These are phyloP conservation scores for Aradophagus sp. DNA, from an alignment of 1,140 invertebrate genomes.

Conservation along the genomic window DNA sequence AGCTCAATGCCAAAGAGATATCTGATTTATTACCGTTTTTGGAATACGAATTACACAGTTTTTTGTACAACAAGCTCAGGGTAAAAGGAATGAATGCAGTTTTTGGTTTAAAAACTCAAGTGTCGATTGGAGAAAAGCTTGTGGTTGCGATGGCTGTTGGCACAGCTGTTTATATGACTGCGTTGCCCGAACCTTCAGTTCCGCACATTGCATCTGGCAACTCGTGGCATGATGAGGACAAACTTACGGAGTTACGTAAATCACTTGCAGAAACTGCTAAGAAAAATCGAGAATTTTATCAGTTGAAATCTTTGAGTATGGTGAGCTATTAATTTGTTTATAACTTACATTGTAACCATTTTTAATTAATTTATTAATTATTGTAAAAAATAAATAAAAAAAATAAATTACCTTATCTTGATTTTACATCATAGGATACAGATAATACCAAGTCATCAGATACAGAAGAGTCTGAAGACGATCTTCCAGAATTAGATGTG, in stretches of 20 bases:
- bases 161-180: constrained; percentile 85
- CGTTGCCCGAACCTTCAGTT: constrained; percentile 82
- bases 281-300: constrained; percentile 82
- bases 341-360: no score
- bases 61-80: constrained; percentile 92
- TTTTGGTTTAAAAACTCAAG: constrained; percentile 88
- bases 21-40: constrained; percentile 94
- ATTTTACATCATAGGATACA: constrained; percentile 61
- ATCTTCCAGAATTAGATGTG: constrained; percentile 84
- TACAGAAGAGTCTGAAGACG: constrained; percentile 83
- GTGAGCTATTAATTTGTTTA: no score
- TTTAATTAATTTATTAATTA: no score
- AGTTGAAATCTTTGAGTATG: constrained; percentile 74
- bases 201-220: constrained; percentile 81
- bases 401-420: no score
- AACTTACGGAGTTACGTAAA: constrained; percentile 80
- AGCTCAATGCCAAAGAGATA: constrained; percentile 94
- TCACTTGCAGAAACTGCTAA: constrained; percentile 80
- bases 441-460: constrained; percentile 76
- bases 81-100: constrained; percentile 96
- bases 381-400: no score
- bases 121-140: constrained; percentile 91
- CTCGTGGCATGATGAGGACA: constrained; percentile 79
- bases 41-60: constrained; percentile 95
- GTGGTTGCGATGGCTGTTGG: constrained; percentile 91